Evolutionary conservation across 2,113 vertebrate species (phyloP), one percentile per base, ranked within the genome.

Genomic region (Felis chaus): DNA sequence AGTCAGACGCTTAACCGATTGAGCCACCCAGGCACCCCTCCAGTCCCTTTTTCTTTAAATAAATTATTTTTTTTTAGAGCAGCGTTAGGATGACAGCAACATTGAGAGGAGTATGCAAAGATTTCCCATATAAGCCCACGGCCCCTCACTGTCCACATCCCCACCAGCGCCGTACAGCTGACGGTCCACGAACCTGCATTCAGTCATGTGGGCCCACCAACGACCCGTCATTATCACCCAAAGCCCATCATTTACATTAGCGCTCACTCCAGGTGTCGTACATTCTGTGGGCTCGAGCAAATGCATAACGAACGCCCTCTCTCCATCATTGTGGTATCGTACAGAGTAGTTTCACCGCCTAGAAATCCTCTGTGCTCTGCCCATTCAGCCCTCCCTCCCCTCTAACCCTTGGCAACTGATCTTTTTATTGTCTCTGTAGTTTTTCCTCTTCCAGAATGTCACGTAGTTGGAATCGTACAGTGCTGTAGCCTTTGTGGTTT

Each of bases 11-110:
- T 14, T 10, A 65, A 65, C 63, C 1, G 1, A 61, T 12, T 65
- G 27, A 65, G 11, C 27, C 63, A 29, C 12, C 27, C 12, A 14
- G 63, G 63, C 27, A 1, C 25, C 27, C 12, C 21, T 23, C 23
- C 55, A 39, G 78, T 83, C 76, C 29, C n/a, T 12, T 41, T 69
- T 50, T 48, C 7, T 29, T 5, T 10, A n/a, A 74, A 74, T 29
- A 29, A 48, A 48, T 7, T 2, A 18, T 48, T 55, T 92, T 79
- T 79, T 36, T 83, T 79, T 48, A 92, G 13, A 71, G 63, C 4
- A 55, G 19, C 48, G 89, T 96, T 79, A 68, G 71, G 85, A 36
- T 80, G 48, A 85, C 27, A 33, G 29, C 18, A 66, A 85, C 82
- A 81, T 4, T n/a, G 15, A 66, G 55, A 69, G 29, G 6, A 50